These are phyloP conservation scores for Bagarius yarrelli DNA, from an alignment of 2,113 vertebrate genomes.

Conservation along the genomic window DNA sequence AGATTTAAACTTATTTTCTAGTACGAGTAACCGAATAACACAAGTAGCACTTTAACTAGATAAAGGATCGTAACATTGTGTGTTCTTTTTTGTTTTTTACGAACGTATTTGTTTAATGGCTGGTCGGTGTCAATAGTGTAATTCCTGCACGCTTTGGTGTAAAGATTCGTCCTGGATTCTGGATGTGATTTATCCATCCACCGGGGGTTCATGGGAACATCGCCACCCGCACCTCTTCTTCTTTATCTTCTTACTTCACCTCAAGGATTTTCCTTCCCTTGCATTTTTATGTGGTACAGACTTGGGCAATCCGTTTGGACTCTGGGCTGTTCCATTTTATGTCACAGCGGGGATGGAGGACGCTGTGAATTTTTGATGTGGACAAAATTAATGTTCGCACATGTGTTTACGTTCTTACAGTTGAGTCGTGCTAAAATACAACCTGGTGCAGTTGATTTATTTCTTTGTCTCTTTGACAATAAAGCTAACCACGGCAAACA, in stretches of 20 bases:
- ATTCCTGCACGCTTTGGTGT: slow-evolving; percentile 26
- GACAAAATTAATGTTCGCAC: background rate
- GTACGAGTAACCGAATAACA: slow-evolving; percentile 8
- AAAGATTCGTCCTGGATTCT: slow-evolving; percentile 1
- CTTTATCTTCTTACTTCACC: background rate
- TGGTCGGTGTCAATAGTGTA: slow-evolving; percentile 8
- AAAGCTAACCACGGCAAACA: slow-evolving; percentile 27
- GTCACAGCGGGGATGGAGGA: background rate
- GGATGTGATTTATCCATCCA: background rate
- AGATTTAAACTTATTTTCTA: slow-evolving; percentile 15
- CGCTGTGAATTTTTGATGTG: background rate
- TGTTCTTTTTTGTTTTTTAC: slow-evolving; percentile 21
- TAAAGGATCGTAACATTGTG: slow-evolving; percentile 14
- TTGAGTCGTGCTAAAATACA: slow-evolving; percentile 6
- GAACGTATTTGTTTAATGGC: background rate
- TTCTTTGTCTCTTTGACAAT: slow-evolving; percentile 27
- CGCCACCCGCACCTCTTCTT: background rate
- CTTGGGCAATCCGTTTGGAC: background rate
- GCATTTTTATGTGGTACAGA: background rate
- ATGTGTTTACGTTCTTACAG: slow-evolving; percentile 3
- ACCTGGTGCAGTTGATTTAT: slow-evolving; percentile 26
- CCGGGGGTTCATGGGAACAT: background rate
- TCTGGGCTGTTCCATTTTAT: background rate
- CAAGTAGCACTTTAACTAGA: slow-evolving; percentile 41
- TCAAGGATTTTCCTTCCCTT: background rate